Conservation (phyloP, 2,113 vertebrate genomes). For the Perca flavescens region DNA sequence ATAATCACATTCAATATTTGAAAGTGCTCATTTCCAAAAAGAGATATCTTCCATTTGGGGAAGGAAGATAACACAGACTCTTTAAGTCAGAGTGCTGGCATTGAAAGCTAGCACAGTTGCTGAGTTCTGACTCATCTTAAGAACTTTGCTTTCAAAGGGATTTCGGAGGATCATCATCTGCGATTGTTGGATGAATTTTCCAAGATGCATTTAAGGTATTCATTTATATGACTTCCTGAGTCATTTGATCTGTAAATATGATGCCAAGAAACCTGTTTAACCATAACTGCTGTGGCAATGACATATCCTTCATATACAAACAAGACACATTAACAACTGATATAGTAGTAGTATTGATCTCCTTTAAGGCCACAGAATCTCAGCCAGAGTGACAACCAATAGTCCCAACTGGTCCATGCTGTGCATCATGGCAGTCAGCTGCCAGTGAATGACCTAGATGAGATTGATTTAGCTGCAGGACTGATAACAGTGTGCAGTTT, state of each 20-base stretch:
- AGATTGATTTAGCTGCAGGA: conserved; percentile 69
- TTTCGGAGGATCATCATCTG: conserved; percentile 59
- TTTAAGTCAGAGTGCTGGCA: conserved; percentile 33
- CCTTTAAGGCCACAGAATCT: conserved; percentile 18
- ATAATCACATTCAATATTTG: conserved; percentile 4
- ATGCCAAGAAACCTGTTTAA: not conserved
- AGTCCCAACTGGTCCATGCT: conserved; percentile 13
- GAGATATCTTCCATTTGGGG: conserved; percentile 25
- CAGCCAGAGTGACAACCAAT: conserved; percentile 20
- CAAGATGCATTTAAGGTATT: conserved; percentile 37
- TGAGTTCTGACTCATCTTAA: conserved; percentile 55
- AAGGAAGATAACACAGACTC: conserved; percentile 9
- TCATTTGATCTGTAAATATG: conserved; percentile 29
- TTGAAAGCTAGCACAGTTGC: conserved; percentile 48
- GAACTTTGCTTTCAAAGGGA: conserved; percentile 54
- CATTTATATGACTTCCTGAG: conserved; percentile 28
- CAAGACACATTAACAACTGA: not conserved
- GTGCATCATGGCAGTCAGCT: conserved; percentile 11
- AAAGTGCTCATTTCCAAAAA: conserved; percentile 10
- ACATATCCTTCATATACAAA: not conserved
- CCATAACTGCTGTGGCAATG: not conserved
- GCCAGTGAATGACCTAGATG: conserved; percentile 72
- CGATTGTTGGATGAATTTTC: conserved; percentile 38
- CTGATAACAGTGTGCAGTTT: conserved; percentile 37
- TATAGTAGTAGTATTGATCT: not conserved